Evolutionary conservation across 1,140 invertebrate genomes (phyloP), one percentile per base, ranked within the genome.

Genomic region (Eriocheir sinensis): DNA sequence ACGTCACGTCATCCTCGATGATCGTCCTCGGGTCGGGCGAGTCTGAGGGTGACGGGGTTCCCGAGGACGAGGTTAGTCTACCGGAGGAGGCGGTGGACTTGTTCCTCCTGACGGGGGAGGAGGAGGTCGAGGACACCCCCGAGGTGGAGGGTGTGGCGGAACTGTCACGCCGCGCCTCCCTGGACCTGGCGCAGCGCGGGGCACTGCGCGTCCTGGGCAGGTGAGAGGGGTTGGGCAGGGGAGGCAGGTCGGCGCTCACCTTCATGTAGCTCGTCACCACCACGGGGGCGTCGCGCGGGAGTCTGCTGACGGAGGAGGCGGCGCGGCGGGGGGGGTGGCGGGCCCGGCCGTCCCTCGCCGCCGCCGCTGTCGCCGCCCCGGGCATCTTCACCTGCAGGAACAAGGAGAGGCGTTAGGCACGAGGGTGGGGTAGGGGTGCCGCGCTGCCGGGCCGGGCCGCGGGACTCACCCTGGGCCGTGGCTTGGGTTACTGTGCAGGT

Each of bases 1-100:
- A 98, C 96, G 97, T 97, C 3, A 98, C 96, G 12, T 98, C 96
- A 80, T 98, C 97, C 96, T 98, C 97, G 32, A 92, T 85, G 30
- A 86, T 15, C 41, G 53, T 36, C 38, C 40, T 17, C 0, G 41
- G n/a, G 3, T 32, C 38, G 21, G 41, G 80, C 38, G 81, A 85
- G 1, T 38, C 17, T 3, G 91, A 60, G 9, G 91, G 8, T 9
- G 91, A 83, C 79, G 91, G 53, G 41, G 41, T 17, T 4, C 9
- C 30, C 0, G 80, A 53, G 1, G 91, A 36, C 0, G 80, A 3
- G 79, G 21, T 0, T n/a, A 36, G 27, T 6, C 40, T 40, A 17
- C n/a, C 36, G 0, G 44, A 48, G 41, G 91, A n/a, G n/a, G 72
- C 44, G 40, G 9, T 53, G 41, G 27, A 80, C 0, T 60, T 32